Base-by-base conservation (phyloP, 64 coral and sea anemone species). In the Porites lutea region DNA sequence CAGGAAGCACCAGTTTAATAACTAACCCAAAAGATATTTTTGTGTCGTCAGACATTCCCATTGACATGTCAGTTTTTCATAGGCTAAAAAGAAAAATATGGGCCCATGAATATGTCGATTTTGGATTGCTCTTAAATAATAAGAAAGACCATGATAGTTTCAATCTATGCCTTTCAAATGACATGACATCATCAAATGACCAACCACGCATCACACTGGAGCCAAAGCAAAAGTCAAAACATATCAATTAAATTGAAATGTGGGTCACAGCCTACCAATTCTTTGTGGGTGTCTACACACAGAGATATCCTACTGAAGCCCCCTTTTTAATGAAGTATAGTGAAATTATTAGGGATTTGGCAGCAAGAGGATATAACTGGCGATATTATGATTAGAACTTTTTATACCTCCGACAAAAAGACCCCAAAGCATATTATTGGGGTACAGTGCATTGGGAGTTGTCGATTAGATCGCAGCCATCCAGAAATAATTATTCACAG, bases 261-360 rank as follows among this genome's bases (percentile, higher is more conserved):
- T 90, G 88, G 88, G 13, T 82, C 15, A 80, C 18, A n/a, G 88
- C 88, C 19, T 90, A 68, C 23, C 88, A 90, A 23, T 51, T 90
- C 23, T 90, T 90, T 65, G 88, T 64, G 61, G 61, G 61, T 64
- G 61, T 64, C 16, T 64, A 64, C 4, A 64, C 61, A 64, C 61
- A 64, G 61, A 64, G 16, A 64, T 64, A 64, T 64, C 61, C 61
- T 64, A 4, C 12, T 64, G 61, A 64, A 18, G 61, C 61, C 12
- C 61, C 61, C 16, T 64, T 15, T 8, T 64, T 64, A 64, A 64
- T 64, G 2, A 64, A 64, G 16, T 64, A 18, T 4, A 18, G 16
- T 3, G 59, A 37, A 63, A 19, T 81, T 13, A 69, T 90, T 18
- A 54, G 77, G 20, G 88, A 90, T 43, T 90, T 90, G 77, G 88